These are phyloP conservation scores for Zaprionus gabonicus DNA, from an alignment of 1,140 invertebrate species.

Conservation along the genomic window DNA sequence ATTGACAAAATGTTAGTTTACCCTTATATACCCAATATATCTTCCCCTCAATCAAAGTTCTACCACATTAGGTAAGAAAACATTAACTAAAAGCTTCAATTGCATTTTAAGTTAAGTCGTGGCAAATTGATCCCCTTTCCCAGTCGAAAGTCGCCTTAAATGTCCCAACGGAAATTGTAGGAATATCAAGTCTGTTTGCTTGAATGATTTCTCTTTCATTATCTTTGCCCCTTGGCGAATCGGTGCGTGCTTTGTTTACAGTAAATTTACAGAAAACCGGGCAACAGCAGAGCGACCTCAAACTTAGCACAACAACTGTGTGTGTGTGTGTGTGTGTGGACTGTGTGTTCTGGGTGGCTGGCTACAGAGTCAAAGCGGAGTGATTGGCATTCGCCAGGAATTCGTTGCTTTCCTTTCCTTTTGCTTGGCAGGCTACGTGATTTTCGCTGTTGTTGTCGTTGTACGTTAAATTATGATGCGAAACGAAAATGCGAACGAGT, in stretches of 20 bases:
- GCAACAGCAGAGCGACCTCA: slow-evolving; percentile 25
- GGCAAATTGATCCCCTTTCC: background rate
- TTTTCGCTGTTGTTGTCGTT: slow-evolving; percentile 61
- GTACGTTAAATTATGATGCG: slow-evolving; percentile 77
- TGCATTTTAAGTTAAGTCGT: background rate
- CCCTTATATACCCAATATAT: no score
- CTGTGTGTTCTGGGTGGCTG: slow-evolving; percentile 56
- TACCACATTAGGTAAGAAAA: no score
- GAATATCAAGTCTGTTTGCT: slow-evolving; percentile 3
- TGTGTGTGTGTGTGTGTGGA: slow-evolving; percentile 20
- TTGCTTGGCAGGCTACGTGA: slow-evolving; percentile 56
- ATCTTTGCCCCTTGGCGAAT: slow-evolving; percentile 21
- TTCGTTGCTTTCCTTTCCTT: slow-evolving; percentile 49
- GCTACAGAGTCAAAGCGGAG: background rate
- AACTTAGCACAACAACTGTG: slow-evolving; percentile 29
- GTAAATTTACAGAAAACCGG: slow-evolving; percentile 55
- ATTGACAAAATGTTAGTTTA: no score
- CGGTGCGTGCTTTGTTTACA: slow-evolving; percentile 67
- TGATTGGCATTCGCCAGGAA: slow-evolving; percentile 38
- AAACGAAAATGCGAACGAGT: slow-evolving; percentile 72
- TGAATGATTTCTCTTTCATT: slow-evolving; percentile 21
- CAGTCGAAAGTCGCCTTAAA: background rate
- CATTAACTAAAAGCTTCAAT: no score
- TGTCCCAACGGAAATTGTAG: background rate
- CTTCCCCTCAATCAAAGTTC: no score